Evolutionary conservation across 1,140 invertebrate species (phyloP).

Genomic region (Diploscapter pachys): DNA sequence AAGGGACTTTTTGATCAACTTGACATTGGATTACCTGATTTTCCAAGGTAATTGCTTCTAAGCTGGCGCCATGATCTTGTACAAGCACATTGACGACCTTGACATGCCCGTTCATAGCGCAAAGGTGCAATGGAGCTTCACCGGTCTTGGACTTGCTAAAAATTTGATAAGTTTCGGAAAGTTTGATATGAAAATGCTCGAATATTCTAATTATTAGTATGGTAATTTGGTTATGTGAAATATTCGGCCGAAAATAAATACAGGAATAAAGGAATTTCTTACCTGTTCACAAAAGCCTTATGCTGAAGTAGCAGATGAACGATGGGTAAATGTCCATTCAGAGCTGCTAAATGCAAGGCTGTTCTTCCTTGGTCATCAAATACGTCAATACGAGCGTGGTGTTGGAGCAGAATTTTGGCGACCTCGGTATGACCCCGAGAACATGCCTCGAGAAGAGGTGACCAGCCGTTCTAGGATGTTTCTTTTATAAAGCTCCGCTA

Average conservation of each 20-base stretch:
- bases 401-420: constrained; percentile 65
- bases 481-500: no score
- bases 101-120: constrained; percentile 88
- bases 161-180: neutral
- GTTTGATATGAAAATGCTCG: no score
- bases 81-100: constrained; percentile 66
- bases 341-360: constrained; percentile 84
- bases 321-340: constrained; percentile 81
- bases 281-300: constrained; percentile 92
- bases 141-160: constrained; percentile 75
- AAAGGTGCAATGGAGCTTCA: constrained; percentile 69
- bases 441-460: constrained; percentile 84
- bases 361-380: constrained; percentile 73
- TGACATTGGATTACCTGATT: constrained; percentile 51
- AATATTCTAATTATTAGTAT: no score
- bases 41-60: constrained; percentile 85
- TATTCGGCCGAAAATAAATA: neutral
- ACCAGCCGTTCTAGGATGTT: constrained; percentile 74
- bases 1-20: neutral
- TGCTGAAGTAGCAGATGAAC: constrained; percentile 89
- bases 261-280: neutral
- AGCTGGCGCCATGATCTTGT: constrained; percentile 85
- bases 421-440: constrained; percentile 67
- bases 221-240: no score
- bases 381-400: constrained; percentile 87